These are phyloP conservation scores for Arge pagana DNA, from an alignment of 2,888 invertebrate species.

Conservation along the genomic window DNA sequence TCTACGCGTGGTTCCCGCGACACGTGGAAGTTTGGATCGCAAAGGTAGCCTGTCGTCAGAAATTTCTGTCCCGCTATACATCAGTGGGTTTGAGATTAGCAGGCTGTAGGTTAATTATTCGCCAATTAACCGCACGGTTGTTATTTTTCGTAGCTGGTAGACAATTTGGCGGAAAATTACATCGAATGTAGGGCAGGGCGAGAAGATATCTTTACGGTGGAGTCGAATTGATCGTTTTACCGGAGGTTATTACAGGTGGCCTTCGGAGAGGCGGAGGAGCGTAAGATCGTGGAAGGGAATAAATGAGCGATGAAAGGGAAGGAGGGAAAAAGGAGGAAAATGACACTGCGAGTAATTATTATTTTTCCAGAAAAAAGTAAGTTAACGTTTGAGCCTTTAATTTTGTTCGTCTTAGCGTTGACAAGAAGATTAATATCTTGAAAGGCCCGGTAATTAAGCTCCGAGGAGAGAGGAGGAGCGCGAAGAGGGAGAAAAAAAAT, in stretches of 20 bases:
- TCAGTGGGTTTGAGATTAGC: too few species aligned
- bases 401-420: slow-evolving; percentile 15
- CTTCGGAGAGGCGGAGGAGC: too few species aligned
- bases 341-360: slow-evolving; percentile 1
- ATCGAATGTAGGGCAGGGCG: too few species aligned
- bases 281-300: background rate
- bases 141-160: too few species aligned
- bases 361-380: slow-evolving; percentile 9
- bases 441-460: slow-evolving; percentile 17
- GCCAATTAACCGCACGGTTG: too few species aligned
- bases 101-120: too few species aligned
- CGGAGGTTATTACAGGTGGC: too few species aligned
- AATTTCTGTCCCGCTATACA: slow-evolving; percentile 12
- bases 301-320: background rate
- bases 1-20: slow-evolving; percentile 8
- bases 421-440: slow-evolving; percentile 20
- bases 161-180: too few species aligned
- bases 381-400: slow-evolving; percentile 6
- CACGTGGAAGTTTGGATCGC: background rate
- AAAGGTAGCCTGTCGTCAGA: slow-evolving; percentile 13
- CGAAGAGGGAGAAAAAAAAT: too few species aligned
- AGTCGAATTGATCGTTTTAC: too few species aligned
- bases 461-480: background rate
- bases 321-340: background rate
- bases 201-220: too few species aligned